Evolutionary conservation across 2,797 vertebrate genomes (phyloP), one percentile per base, ranked within the genome.

Genomic region (Agapornis canus): DNA sequence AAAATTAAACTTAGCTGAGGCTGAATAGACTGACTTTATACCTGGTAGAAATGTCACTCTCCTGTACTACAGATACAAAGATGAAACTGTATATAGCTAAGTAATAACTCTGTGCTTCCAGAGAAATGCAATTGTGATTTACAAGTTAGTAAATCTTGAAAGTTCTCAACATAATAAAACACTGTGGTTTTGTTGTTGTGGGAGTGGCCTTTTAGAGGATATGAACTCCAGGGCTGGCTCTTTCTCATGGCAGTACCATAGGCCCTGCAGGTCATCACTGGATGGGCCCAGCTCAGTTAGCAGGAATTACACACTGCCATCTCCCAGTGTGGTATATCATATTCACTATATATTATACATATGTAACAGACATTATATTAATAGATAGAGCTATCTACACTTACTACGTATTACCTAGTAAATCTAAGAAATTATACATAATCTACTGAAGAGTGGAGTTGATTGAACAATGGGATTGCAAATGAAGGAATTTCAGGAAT

Each of bases 251-350:
- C 39, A 56, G 22, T 16, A 10, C 63, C 48, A 25, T 4, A n/a
- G 16, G 4, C 22, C n/a, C 31, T 13, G 10, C n/a, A 2, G 1
- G 3, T 26, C 37, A 40, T 29, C 35, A 3, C 1, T 0, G 0
- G 42, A 23, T 15, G 25, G 26, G 29, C 42, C 39, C 59, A 59
- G 66, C 27, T 31, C 31, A 20, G 25, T 29, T 12, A 83, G 56
- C 48, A 13, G 23, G 85, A 29, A 76, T 65, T 57, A 42, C 40
- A 54, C 64, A 59, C 47, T 21, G 20, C 65, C 89, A 94, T 64
- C 71, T 95, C 56, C 86, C 16, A 17, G 69, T 40, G 26, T 51
- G 27, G 27, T 31, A 51, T 51, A 51, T 51, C 11, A 29, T 31
- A 31, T 51, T 51, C 27, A 51, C 27, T 51, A 51, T 19, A 18